Evolutionary conservation across 2,797 vertebrate genomes (phyloP).

Genomic region (Percopsis omiscomaycus): DNA sequence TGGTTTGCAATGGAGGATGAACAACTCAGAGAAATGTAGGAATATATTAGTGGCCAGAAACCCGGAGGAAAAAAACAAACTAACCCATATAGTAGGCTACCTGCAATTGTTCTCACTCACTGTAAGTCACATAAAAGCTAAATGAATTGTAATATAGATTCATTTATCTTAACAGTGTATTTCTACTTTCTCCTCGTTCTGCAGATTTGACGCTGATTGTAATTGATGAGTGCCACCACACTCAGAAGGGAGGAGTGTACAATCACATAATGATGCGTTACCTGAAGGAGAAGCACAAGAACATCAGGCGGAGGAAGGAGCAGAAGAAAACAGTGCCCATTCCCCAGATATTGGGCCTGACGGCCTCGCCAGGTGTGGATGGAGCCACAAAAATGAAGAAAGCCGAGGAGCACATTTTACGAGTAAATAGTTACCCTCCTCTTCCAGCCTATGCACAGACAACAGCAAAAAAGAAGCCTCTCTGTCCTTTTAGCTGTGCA

Average conservation of each 20-base stretch:
- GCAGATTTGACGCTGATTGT: conserved; percentile 90
- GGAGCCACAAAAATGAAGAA: conserved; percentile 79
- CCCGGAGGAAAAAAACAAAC: too few relatives aligned
- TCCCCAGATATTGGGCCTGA: conserved; percentile 93
- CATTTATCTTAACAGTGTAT: not conserved
- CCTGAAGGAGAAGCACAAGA: conserved; percentile 86
- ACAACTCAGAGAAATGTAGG: not conserved
- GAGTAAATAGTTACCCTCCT: conserved; percentile 72
- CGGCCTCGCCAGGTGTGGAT: conserved; percentile 94
- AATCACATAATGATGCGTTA: conserved; percentile 95
- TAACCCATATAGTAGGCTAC: too few relatives aligned
- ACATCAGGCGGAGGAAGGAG: conserved; percentile 76
- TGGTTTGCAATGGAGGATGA: conserved; percentile 36
- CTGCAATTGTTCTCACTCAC: too few relatives aligned
- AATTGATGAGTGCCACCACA: conserved; percentile 97
- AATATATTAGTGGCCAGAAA: too few relatives aligned
- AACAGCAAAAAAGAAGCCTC: not conserved
- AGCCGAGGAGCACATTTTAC: conserved; percentile 91
- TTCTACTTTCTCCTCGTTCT: conserved; percentile 13
- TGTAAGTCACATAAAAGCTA: too few relatives aligned
- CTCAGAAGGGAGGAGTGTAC: conserved; percentile 91
- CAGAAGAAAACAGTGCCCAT: conserved; percentile 70
- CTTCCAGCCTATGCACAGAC: not conserved
- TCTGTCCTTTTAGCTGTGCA: not conserved
- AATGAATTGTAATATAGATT: too few relatives aligned